These are phyloP conservation scores for Agrypnus murinus DNA, from an alignment of 2,888 invertebrate genomes.

Conservation along the genomic window DNA sequence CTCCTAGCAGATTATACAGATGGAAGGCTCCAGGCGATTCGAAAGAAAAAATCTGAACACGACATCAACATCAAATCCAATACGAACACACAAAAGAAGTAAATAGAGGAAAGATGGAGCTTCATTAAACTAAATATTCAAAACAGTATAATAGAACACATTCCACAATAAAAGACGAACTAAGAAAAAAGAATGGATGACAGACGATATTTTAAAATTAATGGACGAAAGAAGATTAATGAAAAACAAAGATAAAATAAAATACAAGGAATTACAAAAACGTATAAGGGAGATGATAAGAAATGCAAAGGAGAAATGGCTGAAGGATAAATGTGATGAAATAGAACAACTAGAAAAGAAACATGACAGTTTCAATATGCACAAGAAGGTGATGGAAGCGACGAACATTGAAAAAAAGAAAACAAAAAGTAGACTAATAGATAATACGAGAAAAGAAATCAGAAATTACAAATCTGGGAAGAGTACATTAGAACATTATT, in stretches of 20 bases:
- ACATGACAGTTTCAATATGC: no score
- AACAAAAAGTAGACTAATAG: no score
- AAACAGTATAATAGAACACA: background rate
- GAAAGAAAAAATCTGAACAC: constrained; percentile 8
- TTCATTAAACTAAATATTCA: background rate
- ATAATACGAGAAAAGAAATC: background rate
- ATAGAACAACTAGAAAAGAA: no score
- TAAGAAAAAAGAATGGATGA: constrained; percentile 11
- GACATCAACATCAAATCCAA: constrained; percentile 7
- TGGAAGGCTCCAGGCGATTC: background rate
- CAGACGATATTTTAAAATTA: constrained; percentile 7
- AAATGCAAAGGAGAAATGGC: constrained; percentile 12
- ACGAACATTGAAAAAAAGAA: no score
- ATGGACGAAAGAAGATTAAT: constrained; percentile 5
- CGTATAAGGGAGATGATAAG: background rate
- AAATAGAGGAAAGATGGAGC: background rate
- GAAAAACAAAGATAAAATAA: constrained; percentile 1
- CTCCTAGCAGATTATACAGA: constrained; percentile 3
- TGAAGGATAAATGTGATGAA: constrained; percentile 11
- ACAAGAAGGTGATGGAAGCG: background rate
- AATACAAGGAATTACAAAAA: background rate
- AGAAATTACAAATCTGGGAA: no score
- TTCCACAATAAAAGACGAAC: background rate
- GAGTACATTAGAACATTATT: no score
- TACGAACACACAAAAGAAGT: no score